Percentiles rank a stretch among this genome's conserved stretches.
Evolutionary conservation across 2,797 vertebrate species (phyloP).

Genomic region (Agapornis canus): DNA sequence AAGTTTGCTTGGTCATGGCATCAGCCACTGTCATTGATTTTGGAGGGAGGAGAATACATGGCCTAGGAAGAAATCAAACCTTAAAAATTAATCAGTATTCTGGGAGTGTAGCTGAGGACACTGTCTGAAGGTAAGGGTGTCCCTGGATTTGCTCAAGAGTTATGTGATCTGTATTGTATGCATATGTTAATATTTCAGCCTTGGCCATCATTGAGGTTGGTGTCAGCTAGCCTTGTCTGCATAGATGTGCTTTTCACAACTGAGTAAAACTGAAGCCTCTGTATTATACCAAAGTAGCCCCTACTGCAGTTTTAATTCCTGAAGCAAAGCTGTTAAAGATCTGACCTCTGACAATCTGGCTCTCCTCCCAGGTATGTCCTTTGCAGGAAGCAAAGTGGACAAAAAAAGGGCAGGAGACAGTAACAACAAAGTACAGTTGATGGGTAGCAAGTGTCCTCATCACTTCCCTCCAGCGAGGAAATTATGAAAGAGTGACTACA

Average conservation of each 20-base stretch:
- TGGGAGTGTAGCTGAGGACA: neutral
- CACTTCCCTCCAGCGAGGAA: neutral
- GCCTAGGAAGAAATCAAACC: neutral
- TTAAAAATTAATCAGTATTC: neutral
- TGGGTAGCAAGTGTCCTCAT: neutral
- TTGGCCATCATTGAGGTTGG: neutral
- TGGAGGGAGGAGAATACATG: neutral
- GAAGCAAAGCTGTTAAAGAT: neutral
- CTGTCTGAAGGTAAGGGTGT: neutral
- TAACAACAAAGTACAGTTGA: neutral
- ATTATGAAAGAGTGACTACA: neutral
- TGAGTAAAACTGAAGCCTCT: neutral
- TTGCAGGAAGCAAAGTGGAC: neutral
- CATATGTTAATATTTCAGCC: neutral
- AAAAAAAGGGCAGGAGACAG: neutral
- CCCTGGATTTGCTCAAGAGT: neutral
- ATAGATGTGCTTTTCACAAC: neutral
- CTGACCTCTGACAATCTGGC: neutral
- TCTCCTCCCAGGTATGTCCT: neutral
- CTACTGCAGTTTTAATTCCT: neutral
- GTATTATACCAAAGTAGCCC: neutral
- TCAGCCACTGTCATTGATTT: neutral
- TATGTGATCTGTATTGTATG: neutral
- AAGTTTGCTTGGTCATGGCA: neutral
- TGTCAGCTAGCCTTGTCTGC: neutral